Evolutionary conservation across 2,113 vertebrate species (phyloP).

Genomic region (Zosterops pallidus): DNA sequence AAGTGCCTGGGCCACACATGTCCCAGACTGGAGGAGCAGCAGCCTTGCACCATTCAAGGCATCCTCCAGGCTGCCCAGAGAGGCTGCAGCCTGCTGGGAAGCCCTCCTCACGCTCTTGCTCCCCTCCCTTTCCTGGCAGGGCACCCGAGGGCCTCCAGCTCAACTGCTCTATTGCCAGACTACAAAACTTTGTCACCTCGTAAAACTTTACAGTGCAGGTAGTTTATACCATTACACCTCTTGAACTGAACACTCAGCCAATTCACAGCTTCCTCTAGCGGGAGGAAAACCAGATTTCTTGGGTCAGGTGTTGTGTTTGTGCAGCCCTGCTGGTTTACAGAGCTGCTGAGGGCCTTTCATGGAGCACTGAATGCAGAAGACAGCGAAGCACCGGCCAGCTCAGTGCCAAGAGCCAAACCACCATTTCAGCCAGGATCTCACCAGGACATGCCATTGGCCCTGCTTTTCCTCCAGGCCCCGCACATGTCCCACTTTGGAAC

Average conservation of each 20-base stretch:
- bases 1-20: not conserved
- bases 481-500: rapidly evolving
- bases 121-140: not conserved
- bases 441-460: rapidly evolving
- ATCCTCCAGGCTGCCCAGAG: not conserved
- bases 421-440: not conserved
- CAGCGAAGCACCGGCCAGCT: not conserved
- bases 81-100: not conserved
- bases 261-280: rapidly evolving
- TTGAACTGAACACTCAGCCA: not conserved
- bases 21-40: not conserved
- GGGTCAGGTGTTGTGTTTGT: not conserved
- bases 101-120: not conserved
- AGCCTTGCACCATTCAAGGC: not conserved
- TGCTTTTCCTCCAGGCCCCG: not conserved
- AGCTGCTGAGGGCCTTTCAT: not conserved
- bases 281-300: not conserved
- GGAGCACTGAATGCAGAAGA: not conserved
- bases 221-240: slow-evolving; percentile 33
- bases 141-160: not conserved
- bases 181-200: slow-evolving; percentile 19
- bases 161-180: not conserved
- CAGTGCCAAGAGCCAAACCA: not conserved
- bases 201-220: slow-evolving; percentile 40
- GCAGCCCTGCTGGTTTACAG: not conserved